Evolutionary conservation across 1,140 invertebrate genomes (phyloP), one percentile per base, ranked within the genome.

Genomic region (Zeugodacus cucurbitae): DNA sequence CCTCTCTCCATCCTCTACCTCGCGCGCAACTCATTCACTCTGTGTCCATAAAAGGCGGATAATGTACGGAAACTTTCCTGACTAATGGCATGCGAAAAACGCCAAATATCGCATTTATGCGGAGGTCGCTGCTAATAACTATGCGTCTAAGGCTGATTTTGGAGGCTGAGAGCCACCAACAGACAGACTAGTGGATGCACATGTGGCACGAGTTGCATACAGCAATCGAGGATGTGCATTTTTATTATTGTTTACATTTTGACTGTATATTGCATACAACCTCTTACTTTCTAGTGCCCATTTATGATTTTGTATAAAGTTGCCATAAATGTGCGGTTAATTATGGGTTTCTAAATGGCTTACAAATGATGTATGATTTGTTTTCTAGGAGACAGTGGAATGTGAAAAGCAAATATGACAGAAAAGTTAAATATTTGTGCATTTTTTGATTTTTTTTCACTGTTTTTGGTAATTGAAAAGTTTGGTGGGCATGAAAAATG

Each of bases 21-120:
- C 41, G n/a, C 26, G 10, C 17, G 10, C n/a, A 62, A 54, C 14
- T 54, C 58, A 62, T 62, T 34, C 74, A 82, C 44, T 82, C 48
- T 10, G 26, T 54, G 74, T 82, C 41, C 74, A 82, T 82, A 82
- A 82, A 82, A 82, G 14, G 74, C 44, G 41, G 41, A 82, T 48
- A 82, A 82, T 82, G 41, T 82, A 11, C 74, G 74, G 74, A 82
- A 82, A 82, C 41, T 48, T 82, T 41, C 74, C 22, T 41, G n/a
- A 48, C 74, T 82, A 82, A 82, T 82, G 74, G 74, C 37, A 82
- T 82, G 74, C 44, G 74, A 82, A 82, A 82, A 82, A 26, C 74
- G 74, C 74, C 74, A 82, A 48, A 82, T 82, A 62, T 62, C 10
- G 58, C 26, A 82, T 48, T 48, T 82, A 22, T 34, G n/a, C 10